These are phyloP conservation scores for Anser brachyrhynchus DNA, from an alignment of 2,113 vertebrate genomes.

Conservation along the genomic window DNA sequence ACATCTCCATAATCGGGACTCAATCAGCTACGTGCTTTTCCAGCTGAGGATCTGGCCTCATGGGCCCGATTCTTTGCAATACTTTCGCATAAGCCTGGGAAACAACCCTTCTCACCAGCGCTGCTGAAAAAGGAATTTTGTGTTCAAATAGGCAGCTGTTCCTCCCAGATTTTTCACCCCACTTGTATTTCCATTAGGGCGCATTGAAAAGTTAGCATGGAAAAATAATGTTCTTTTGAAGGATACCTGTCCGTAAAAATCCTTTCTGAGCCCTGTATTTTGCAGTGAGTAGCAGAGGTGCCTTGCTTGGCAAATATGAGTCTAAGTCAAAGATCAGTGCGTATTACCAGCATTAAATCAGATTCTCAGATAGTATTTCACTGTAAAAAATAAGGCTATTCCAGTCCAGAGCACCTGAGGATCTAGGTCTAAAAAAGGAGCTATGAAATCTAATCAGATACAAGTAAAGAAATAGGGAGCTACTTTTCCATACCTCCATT, in stretches of 20 bases:
- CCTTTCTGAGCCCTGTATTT: background rate
- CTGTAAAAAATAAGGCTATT: background rate
- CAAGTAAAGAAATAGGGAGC: background rate
- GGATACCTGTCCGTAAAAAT: background rate
- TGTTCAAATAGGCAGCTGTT: background rate
- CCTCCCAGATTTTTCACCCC: background rate
- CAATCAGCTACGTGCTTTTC: background rate
- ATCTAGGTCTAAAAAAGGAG: background rate
- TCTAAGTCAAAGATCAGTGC: background rate
- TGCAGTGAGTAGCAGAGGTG: background rate
- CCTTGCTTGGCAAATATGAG: background rate
- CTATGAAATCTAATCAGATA: background rate
- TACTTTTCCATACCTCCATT: background rate
- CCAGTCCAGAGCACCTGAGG: background rate
- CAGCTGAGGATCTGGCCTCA: background rate
- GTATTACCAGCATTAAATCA: background rate
- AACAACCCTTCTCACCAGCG: background rate
- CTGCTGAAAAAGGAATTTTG: background rate
- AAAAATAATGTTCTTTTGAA: background rate
- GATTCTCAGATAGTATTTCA: background rate
- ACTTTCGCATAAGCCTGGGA: background rate
- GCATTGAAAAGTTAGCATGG: background rate
- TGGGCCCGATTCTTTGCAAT: background rate
- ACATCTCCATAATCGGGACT: background rate
- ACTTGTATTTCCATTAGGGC: background rate